Evolutionary conservation across 1,140 invertebrate species (phyloP), one percentile per base, ranked within the genome.

Genomic region (Eubasilissa regina): DNA sequence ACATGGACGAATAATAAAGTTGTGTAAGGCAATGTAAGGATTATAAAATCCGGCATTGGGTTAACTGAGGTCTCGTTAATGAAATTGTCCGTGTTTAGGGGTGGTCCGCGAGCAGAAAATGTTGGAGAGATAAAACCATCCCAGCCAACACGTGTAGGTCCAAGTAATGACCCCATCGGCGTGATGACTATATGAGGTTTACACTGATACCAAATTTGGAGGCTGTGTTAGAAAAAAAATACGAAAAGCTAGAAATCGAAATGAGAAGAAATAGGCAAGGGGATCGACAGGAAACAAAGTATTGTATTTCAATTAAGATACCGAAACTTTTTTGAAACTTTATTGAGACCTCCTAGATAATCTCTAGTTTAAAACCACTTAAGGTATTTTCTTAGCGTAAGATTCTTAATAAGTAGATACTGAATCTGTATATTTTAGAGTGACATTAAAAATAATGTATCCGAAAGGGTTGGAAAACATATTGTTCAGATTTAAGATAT

Each of bases 301-400:
- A 70, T 70, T 45, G 66, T 70, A 70, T 70, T 70, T 70, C 66
- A 70, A 70, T 70, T 70, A 70, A 70, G 66, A 70, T 53, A 70
- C 47, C n/a, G 66, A 64, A 48, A 25, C 45, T 10, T 51, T 62
- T 62, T 53, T 70, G 25, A 25, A 70, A 53, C 48, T 70, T 70
- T 70, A 70, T 51, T 53, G 51, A 70, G 66, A 70, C 66, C 66
- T 70, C 66, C 66, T 70, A 19, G 45, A 25, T 12, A 47, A 70
- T 25, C 47, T 11, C 47, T 35, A 35, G 45, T 70, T 51, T 10
- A 17, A 25, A 53, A 0, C 58, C 13, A 62, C 58, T 62, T 21
- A 51, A 13, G 1, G 11, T 47, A n/a, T 68, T 48, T 47, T 44
- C 44, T 53, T 70, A 64, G 0, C 4, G 17, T 58, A 12, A 58